Conservation (phyloP, 2,888 invertebrate genomes). For the Rambutsinella grinnellia region DNA sequence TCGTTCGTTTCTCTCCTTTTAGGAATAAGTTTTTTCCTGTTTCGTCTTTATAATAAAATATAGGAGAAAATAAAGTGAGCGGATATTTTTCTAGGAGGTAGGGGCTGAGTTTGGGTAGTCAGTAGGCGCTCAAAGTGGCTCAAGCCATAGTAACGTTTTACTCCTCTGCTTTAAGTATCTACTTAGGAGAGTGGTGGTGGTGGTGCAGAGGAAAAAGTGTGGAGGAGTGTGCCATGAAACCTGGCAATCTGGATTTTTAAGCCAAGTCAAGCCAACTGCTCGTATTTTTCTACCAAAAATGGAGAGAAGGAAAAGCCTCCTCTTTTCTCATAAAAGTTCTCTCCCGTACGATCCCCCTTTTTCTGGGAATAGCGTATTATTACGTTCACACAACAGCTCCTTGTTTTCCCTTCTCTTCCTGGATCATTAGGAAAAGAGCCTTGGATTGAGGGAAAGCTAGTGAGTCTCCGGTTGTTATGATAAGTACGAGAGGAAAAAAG, state of each 20-base stretch:
- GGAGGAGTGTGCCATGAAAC: slow-evolving; percentile 37
- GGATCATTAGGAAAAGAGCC: slow-evolving; percentile 31
- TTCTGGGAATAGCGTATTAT: slow-evolving; percentile 20
- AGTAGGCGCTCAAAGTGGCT: slow-evolving; percentile 37
- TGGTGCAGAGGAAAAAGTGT: slow-evolving; percentile 11
- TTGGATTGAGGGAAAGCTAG: slow-evolving; percentile 12
- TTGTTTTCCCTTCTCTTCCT: slow-evolving; percentile 10
- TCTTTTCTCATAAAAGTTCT: slow-evolving; percentile 10
- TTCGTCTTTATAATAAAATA: too few species aligned
- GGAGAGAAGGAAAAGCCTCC: slow-evolving; percentile 20
- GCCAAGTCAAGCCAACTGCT: slow-evolving; percentile 37
- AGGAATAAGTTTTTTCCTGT: too few species aligned
- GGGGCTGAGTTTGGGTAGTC: too few species aligned
- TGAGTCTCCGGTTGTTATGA: too few species aligned
- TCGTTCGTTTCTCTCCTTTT: slow-evolving; percentile 5
- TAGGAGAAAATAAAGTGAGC: too few species aligned
- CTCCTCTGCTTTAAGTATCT: slow-evolving; percentile 16
- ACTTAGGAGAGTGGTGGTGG: slow-evolving; percentile 18
- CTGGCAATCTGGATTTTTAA: slow-evolving; percentile 47
- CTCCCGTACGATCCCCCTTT: slow-evolving; percentile 9
- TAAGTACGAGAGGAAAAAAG: slow-evolving; percentile 13
- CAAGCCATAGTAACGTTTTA: slow-evolving; percentile 25
- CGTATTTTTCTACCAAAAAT: slow-evolving; percentile 7
- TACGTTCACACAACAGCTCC: slow-evolving; percentile 16
- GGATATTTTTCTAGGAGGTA: too few species aligned